Evolutionary conservation across 2,113 vertebrate species (phyloP).

Genomic region (Oncorhynchus tshawytscha): DNA sequence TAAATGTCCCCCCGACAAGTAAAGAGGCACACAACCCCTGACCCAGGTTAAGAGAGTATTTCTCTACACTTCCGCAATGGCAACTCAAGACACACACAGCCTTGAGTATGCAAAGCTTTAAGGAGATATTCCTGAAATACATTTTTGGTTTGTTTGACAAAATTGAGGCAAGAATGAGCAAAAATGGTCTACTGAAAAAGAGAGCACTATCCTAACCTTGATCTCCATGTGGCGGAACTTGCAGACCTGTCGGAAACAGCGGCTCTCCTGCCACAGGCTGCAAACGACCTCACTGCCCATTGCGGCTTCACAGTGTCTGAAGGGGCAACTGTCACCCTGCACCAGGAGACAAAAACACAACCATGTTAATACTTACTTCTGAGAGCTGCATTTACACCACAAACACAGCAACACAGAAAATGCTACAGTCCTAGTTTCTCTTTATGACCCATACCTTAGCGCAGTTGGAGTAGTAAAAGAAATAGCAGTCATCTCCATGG

Average conservation of each 20-base stretch:
- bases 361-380: background rate
- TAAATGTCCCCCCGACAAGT: constrained; percentile 12
- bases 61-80: constrained; percentile 16
- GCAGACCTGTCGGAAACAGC: constrained; percentile 89
- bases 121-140: background rate
- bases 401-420: background rate
- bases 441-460: constrained; percentile 74
- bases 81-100: constrained; percentile 24
- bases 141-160: background rate
- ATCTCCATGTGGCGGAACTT: constrained; percentile 97
- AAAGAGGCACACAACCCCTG: constrained; percentile 4
- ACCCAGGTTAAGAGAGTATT: background rate
- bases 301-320: constrained; percentile 93
- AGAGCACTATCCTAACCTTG: constrained; percentile 74
- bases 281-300: constrained; percentile 89
- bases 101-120: constrained; percentile 27
- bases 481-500: constrained; percentile 95
- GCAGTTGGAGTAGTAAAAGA: constrained; percentile 95
- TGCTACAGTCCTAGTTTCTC: background rate
- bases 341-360: background rate
- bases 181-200: background rate
- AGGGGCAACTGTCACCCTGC: constrained; percentile 90
- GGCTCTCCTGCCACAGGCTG: constrained; percentile 89
- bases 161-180: background rate
- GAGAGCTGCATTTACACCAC: background rate